phyloP scores from a whole-genome alignment of 2,797 vertebrate species.

The Trachurus trachurus region DNA sequence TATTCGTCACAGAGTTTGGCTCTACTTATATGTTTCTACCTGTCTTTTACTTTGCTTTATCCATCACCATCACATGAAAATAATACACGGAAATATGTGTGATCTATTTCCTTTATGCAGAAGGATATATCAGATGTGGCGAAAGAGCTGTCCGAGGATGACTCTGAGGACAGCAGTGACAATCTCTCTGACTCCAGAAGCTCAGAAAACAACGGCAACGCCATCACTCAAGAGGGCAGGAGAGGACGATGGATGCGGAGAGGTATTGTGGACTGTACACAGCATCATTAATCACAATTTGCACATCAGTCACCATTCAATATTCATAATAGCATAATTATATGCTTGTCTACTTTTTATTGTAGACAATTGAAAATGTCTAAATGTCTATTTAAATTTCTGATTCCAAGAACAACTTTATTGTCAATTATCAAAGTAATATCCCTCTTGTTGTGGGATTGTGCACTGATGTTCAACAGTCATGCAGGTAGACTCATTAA shows the following conservation, averaged over 20 bases:
- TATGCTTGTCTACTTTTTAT: neutral
- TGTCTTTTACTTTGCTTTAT: neutral
- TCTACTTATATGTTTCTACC: neutral
- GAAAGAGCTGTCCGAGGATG: constrained; percentile 94
- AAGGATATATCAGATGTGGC: constrained; percentile 91
- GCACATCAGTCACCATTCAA: neutral
- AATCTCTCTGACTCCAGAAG: constrained; percentile 91
- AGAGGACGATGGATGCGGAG: constrained; percentile 94
- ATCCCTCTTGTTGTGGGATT: too few species aligned
- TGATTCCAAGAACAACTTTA: neutral
- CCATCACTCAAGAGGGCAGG: constrained; percentile 86
- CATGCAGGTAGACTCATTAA: neutral
- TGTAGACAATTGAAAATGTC: neutral
- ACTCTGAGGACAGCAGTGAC: constrained; percentile 95
- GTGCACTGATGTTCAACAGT: neutral
- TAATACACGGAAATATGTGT: neutral
- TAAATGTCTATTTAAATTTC: neutral
- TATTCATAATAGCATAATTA: neutral
- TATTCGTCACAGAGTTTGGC: neutral
- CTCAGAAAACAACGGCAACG: constrained; percentile 89
- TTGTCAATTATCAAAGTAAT: neutral
- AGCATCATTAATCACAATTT: neutral
- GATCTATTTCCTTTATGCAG: constrained; percentile 75
- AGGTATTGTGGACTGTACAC: constrained; percentile 82
- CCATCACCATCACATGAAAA: neutral